These are phyloP conservation scores for Chelon auratus DNA, from an alignment of 2,797 vertebrate species.

Conservation along the genomic window DNA sequence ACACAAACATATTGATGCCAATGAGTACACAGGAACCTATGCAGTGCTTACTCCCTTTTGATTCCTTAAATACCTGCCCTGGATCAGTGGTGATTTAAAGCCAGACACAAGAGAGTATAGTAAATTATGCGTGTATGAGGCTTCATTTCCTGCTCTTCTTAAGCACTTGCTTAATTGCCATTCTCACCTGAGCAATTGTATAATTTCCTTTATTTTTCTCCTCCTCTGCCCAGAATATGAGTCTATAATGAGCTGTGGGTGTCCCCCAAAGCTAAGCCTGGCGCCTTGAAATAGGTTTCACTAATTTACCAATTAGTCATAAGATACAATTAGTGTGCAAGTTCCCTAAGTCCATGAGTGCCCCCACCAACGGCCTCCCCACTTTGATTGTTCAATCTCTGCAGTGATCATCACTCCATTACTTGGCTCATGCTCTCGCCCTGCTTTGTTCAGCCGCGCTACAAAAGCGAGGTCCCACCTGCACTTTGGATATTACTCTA, in stretches of 20 bases:
- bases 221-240: conserved; percentile 85
- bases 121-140: conserved; percentile 84
- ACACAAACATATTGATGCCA: conserved; percentile 34
- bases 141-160: conserved; percentile 83
- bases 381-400: conserved; percentile 83
- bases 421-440: conserved; percentile 70
- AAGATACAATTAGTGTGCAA: conserved; percentile 86
- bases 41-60: conserved; percentile 40
- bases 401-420: conserved; percentile 84
- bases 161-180: conserved; percentile 87
- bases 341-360: conserved; percentile 78
- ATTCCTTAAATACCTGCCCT: conserved; percentile 65
- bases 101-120: conserved; percentile 79
- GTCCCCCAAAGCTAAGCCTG: conserved; percentile 84
- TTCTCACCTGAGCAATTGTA: conserved; percentile 89
- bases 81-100: conserved; percentile 82
- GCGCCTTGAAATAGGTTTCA: conserved; percentile 85
- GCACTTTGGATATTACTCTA: conserved; percentile 83
- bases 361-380: conserved; percentile 74
- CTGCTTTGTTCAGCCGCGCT: conserved; percentile 67
- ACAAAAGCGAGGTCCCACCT: conserved; percentile 82
- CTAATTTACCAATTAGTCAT: conserved; percentile 91
- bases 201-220: conserved; percentile 86
- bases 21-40: conserved; percentile 45
- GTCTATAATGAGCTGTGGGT: conserved; percentile 86